Conservation (phyloP, 2,888 invertebrate genomes). For the Tortrix viridana region DNA sequence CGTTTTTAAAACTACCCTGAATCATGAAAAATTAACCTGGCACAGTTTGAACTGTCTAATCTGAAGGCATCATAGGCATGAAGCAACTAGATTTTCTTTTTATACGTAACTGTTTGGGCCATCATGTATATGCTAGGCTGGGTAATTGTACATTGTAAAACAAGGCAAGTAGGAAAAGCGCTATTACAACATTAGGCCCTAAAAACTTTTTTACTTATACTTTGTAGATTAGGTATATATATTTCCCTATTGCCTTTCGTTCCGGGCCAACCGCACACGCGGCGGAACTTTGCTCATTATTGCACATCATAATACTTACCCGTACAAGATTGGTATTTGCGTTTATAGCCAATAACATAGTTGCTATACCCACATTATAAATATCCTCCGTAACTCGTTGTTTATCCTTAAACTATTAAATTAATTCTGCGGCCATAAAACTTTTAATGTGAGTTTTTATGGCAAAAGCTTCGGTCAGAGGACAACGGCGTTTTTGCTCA, state of each 20-base stretch:
- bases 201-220: no score
- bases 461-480: conserved; percentile 20
- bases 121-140: background rate
- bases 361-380: conserved; percentile 29
- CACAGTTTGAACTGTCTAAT: no score
- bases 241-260: no score
- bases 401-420: conserved; percentile 33
- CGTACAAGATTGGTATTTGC: background rate
- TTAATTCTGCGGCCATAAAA: conserved; percentile 31
- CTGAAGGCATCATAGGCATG: no score
- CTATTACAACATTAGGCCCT: no score
- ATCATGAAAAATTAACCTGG: no score
- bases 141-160: conserved; percentile 1
- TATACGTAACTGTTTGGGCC: no score
- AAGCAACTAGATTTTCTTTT: no score
- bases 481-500: conserved; percentile 12
- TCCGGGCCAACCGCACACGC: no score
- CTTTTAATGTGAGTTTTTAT: conserved; percentile 35
- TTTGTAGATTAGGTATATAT: no score
- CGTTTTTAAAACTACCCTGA: no score
- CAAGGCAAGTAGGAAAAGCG: background rate
- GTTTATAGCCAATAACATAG: conserved; percentile 25
- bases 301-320: conserved; percentile 5
- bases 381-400: conserved; percentile 30
- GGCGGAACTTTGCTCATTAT: no score